Percentiles rank a stretch among this genome's conserved stretches.
Conservation (phyloP, 2,888 invertebrate species). For the Temnothorax rugatulus region DNA sequence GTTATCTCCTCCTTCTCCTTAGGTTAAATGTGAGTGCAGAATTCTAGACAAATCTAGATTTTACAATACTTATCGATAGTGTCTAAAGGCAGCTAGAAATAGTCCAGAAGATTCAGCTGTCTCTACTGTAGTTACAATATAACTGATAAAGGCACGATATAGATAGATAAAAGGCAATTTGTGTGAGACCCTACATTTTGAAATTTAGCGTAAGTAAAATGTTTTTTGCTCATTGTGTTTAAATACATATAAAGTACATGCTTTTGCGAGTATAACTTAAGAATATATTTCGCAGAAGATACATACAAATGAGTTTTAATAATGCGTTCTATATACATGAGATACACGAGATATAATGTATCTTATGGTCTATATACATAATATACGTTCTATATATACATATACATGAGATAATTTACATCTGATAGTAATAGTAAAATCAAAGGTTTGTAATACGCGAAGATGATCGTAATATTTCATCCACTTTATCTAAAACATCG, state of each 20-base stretch:
- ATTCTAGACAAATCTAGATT: background rate
- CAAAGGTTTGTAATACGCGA: conserved; percentile 25
- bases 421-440: conserved; percentile 20
- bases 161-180: background rate
- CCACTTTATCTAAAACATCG: conserved; percentile 30
- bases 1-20: background rate
- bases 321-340: conserved; percentile 13
- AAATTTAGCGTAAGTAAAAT: background rate
- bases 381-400: background rate
- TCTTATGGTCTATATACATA: background rate
- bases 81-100: background rate
- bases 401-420: conserved; percentile 5
- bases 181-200: background rate
- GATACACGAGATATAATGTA: too few species aligned
- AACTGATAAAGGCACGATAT: background rate
- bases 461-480: conserved; percentile 22
- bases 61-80: background rate
- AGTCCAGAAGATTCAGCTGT: background rate
- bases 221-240: background rate
- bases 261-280: too few species aligned
- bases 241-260: background rate
- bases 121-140: background rate
- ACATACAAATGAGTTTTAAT: conserved; percentile 12
- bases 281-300: background rate
- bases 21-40: background rate